These are phyloP conservation scores for Sussaba pulchella DNA, from an alignment of 2,888 invertebrate genomes.

Conservation along the genomic window DNA sequence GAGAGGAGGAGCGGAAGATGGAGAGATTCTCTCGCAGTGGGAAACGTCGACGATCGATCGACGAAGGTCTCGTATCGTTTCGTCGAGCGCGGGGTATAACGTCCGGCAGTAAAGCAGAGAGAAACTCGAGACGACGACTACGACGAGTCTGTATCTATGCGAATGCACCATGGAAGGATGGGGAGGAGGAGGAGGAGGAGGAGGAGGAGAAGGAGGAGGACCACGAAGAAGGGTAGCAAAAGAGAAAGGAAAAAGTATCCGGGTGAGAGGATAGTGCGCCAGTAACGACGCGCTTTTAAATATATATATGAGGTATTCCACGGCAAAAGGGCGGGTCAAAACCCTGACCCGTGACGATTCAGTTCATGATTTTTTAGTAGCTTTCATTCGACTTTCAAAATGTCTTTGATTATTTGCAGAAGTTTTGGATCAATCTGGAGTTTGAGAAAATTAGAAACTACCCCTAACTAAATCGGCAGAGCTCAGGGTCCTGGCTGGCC, in stretches of 20 bases:
- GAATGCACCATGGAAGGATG: neutral
- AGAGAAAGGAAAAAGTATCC: conserved; percentile 8
- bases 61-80: conserved; percentile 56
- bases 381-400: no score
- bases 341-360: no score
- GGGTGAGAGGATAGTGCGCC: conserved; percentile 31
- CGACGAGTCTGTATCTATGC: neutral
- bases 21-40: conserved; percentile 15
- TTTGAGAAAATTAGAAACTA: no score
- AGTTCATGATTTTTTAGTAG: no score
- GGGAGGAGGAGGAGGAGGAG: neutral
- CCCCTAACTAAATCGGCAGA: no score
- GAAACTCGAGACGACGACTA: conserved; percentile 29
- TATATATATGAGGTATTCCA: no score
- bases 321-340: no score
- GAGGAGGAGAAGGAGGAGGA: conserved; percentile 3
- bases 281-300: conserved; percentile 43
- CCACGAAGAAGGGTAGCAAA: neutral
- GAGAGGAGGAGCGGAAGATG: no score
- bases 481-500: no score
- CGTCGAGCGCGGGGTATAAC: conserved; percentile 39
- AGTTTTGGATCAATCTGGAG: no score
- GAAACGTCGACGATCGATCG: conserved; percentile 51
- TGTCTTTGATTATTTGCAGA: no score
- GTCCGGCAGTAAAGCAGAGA: conserved; percentile 47